Base-by-base conservation (phyloP, 1,140 invertebrate genomes). In the Spodoptera frugiperda region DNA sequence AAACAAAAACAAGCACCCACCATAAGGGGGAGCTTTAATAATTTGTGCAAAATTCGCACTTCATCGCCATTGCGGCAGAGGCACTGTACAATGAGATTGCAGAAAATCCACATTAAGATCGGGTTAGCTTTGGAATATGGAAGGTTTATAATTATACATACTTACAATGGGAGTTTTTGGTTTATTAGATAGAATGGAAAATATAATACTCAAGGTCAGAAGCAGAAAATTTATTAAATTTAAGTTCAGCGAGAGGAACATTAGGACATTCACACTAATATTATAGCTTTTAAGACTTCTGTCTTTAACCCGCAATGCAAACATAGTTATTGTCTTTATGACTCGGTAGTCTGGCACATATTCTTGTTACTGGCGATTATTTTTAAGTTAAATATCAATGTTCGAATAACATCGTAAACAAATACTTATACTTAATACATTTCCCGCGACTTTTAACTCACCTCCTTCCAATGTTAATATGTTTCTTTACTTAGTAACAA, bases 31-130 rank as follows among this genome's bases (percentile, higher is more conserved):
- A 61, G 17, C 21, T 71, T 59, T 19, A 59, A 59, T 59, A 73
- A 73, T 61, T 57, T 73, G 70, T 73, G 71, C 55, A 51, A 59
- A 73, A 73, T 61, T 73, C 55, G 53, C 71, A 73, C 71, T 44
- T 46, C 51, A n/a, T 15, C 54, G 70, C 44, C 44, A 59, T 25
- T 73, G 54, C 39, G 14, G 71, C 44, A 51, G 53, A 21, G 49
- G 44, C 63, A 25, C 1, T 51, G 0, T 49, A 14, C 1, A 49
- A 48, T 2, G 11, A 19, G 12, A 44, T 5, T 3, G 15, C 59
- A 63, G 59, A 63, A 63, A 12, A 11, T 4, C 59, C 59, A 61
- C 8, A 10, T 5, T 17, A 53, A 19, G 9, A 53, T 15, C 8
- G 1, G n/a, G 49, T 17, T 0, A 53, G 14, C 2, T 53, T 15